A percentile compares a stretch with the other conserved stretches of the same genome.
phyloP scores from a whole-genome alignment of 2,113 vertebrate genomes.

The Casuarius casuarius region DNA sequence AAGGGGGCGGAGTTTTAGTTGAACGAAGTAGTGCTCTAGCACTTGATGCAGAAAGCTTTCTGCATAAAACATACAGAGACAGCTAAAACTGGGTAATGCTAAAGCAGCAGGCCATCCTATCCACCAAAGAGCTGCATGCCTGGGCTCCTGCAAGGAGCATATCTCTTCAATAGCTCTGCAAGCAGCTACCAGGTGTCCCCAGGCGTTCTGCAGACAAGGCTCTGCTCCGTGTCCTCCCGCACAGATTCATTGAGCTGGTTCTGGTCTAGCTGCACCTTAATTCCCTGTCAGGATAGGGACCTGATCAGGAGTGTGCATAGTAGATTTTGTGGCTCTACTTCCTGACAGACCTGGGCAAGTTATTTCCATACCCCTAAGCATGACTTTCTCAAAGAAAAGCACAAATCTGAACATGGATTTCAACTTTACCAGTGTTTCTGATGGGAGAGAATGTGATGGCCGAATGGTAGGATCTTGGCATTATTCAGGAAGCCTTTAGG shows the following conservation, averaged over 20 bases:
- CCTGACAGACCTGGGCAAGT: neutral
- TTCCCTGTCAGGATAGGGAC: neutral
- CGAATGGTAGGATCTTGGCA: neutral
- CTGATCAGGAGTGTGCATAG: fast-evolving
- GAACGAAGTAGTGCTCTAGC: neutral
- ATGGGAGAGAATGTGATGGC: neutral
- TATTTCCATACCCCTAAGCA: neutral
- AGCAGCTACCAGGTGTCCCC: neutral
- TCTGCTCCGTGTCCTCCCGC: neutral
- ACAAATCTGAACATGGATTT: neutral
- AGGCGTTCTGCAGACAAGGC: neutral
- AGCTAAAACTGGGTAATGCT: neutral
- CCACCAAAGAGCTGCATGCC: neutral
- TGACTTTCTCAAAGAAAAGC: neutral
- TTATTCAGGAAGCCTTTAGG: neutral
- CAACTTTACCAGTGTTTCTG: neutral
- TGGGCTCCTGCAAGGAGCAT: neutral
- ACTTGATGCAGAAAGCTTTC: neutral
- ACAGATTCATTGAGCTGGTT: neutral
- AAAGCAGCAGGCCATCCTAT: neutral
- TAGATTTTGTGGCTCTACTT: neutral
- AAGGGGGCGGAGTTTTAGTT: neutral
- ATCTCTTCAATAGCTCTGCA: neutral
- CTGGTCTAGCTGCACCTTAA: neutral
- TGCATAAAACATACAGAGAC: neutral